Evolutionary conservation across 2,888 invertebrate species (phyloP).

Genomic region (Chloromyia formosa): DNA sequence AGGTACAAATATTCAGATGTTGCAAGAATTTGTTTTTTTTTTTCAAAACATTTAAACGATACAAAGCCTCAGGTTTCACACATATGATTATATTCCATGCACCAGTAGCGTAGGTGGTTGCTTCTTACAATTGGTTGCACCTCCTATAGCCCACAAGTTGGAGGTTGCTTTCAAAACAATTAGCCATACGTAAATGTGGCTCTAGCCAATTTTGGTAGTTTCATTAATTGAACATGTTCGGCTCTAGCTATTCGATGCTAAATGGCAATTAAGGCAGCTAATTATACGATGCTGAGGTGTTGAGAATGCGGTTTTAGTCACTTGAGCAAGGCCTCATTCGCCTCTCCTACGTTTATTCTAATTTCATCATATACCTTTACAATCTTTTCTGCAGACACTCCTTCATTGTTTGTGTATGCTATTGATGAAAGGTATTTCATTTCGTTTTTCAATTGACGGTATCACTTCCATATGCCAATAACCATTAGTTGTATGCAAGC

Average conservation of each 20-base stretch:
- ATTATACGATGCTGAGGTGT: slow-evolving; percentile 10
- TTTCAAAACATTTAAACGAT: too few relatives aligned
- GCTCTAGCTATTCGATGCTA: neutral
- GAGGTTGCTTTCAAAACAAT: too few relatives aligned
- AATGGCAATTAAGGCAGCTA: slow-evolving; percentile 20
- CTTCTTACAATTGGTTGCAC: too few relatives aligned
- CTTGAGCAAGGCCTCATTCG: neutral
- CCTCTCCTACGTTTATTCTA: neutral
- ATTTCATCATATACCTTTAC: neutral
- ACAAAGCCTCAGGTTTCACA: too few relatives aligned
- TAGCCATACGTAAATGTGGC: too few relatives aligned
- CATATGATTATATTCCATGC: too few relatives aligned
- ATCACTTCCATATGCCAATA: neutral
- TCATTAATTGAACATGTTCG: neutral
- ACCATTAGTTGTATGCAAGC: neutral
- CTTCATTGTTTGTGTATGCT: neutral
- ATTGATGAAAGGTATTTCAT: neutral
- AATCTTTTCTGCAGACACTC: neutral
- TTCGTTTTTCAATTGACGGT: neutral
- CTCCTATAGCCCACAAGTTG: too few relatives aligned
- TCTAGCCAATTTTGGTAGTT: neutral
- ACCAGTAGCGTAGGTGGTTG: too few relatives aligned
- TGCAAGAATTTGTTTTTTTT: too few relatives aligned
- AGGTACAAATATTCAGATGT: too few relatives aligned
- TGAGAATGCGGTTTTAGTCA: neutral